A percentile compares a stretch with the other conserved stretches of the same genome.
These are phyloP conservation scores for Gerosis bhagava DNA, from an alignment of 2,888 invertebrate species.

Conservation along the genomic window DNA sequence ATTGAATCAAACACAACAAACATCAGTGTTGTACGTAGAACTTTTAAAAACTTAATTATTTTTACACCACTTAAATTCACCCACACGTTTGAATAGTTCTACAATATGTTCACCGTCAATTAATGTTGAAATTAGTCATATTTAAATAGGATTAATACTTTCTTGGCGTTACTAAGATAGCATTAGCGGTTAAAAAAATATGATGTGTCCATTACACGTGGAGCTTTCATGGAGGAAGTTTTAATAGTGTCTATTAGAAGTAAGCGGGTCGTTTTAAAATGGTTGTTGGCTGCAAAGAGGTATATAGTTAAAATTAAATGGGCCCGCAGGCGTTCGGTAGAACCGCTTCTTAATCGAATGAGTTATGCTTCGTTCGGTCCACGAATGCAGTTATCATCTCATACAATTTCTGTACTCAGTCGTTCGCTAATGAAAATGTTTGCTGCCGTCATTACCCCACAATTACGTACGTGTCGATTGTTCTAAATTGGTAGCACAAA, in stretches of 20 bases:
- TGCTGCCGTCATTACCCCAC: slow-evolving; percentile 45
- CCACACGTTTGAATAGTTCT: slow-evolving; percentile 11
- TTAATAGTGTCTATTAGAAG: background rate
- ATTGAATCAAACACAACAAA: no score
- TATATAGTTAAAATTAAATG: slow-evolving; percentile 43
- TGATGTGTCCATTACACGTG: slow-evolving; percentile 35
- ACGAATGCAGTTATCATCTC: slow-evolving; percentile 63
- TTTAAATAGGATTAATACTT: slow-evolving; percentile 73
- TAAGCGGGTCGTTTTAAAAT: slow-evolving; percentile 36
- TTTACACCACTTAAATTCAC: slow-evolving; percentile 12
- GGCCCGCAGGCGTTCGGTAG: slow-evolving; percentile 63
- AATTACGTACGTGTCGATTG: slow-evolving; percentile 38
- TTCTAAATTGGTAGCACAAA: slow-evolving; percentile 51
- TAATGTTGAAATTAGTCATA: slow-evolving; percentile 68
- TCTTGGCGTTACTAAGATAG: slow-evolving; percentile 52
- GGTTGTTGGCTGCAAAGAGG: slow-evolving; percentile 29
- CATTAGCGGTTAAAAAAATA: slow-evolving; percentile 44
- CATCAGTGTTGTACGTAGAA: no score
- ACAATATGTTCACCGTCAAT: slow-evolving; percentile 42
- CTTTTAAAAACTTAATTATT: slow-evolving; percentile 15
- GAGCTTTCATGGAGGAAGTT: slow-evolving; percentile 30
- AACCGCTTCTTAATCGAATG: slow-evolving; percentile 67
- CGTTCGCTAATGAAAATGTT: slow-evolving; percentile 62
- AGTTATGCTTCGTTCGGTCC: slow-evolving; percentile 70
- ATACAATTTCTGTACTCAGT: slow-evolving; percentile 50